A percentile compares a stretch with the other conserved stretches of the same genome.
These are phyloP conservation scores for Caiman crocodilus DNA, from an alignment of 2,797 vertebrate genomes.

Conservation along the genomic window DNA sequence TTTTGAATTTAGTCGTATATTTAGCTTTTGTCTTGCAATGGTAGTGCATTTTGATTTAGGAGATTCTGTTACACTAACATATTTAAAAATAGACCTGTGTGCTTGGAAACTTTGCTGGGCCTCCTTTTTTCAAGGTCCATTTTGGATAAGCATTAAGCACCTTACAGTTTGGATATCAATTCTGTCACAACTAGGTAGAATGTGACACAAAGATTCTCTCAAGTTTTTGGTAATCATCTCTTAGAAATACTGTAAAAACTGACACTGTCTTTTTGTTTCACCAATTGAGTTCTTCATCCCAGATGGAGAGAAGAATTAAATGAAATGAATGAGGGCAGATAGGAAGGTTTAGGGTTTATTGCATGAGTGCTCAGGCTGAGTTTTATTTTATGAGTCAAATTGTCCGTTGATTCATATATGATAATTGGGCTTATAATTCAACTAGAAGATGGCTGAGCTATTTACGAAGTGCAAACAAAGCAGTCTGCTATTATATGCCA, in stretches of 20 bases:
- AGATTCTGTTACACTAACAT: not conserved
- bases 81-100: not conserved
- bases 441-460: not conserved
- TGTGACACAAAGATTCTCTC: not conserved
- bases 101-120: not conserved
- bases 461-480: not conserved
- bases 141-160: accelerated
- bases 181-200: not conserved
- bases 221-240: not conserved
- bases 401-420: not conserved
- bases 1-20: not conserved
- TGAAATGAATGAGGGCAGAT: not conserved
- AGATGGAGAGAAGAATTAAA: not conserved
- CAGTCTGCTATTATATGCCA: not conserved
- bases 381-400: not conserved
- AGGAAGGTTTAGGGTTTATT: not conserved
- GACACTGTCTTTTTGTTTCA: not conserved
- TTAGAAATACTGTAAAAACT: not conserved
- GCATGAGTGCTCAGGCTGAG: not conserved
- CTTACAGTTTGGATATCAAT: not conserved
- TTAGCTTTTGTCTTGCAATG: not conserved
- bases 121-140: not conserved
- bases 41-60: not conserved
- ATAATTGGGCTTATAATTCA: accelerated
- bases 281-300: not conserved